Base-by-base conservation (phyloP, 1,140 invertebrate species). In the Cryptotermes secundus region DNA sequence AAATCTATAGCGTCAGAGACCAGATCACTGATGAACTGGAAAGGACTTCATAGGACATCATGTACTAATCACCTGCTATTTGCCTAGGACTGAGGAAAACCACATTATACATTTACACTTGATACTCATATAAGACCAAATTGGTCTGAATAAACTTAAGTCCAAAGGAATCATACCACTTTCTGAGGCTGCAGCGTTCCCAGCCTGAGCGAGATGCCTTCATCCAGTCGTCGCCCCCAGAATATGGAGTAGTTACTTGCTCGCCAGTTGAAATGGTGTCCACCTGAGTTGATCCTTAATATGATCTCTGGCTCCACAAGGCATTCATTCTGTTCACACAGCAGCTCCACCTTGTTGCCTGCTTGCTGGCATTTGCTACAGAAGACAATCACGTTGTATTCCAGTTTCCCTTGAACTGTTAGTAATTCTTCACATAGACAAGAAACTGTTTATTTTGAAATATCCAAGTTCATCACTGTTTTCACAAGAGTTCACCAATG, bases 241-340 rank as follows among this genome's bases (percentile, higher is more conserved):
- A 98, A 97, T 86, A 94, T 89, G 0, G 94, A 92, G 87, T 98
- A 96, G 90, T 97, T 98, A 24, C 91, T 88, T 0, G 97, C 96
- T 36, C 89, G 90, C 97, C 97, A 99, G 84, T 90, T 92, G 85
- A 85, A 86, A 72, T 86, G 88, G 87, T 87, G 86, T n/a, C 87
- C 87, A 31, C 92, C 89, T 24, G 89, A 87, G 88, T 97, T 96
- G 24, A 98, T 91, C 3, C 91, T 90, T 0, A 92, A 87, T 9
- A 97, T 90, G 1, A 96, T 89, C 1, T 93, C 91, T 3, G 91
- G 88, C 83, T 95, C 94, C 31, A 97, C 92, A 1, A 98, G 87
- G 87, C 97, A 98, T 1, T 90, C 88, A 86, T 96, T 93, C 1
- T 90, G 87, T 80, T 96, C 94, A 88, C 97, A 98, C 1, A 92